phyloP scores from a whole-genome alignment of 1,140 invertebrate species.

The Cepaea nemoralis region DNA sequence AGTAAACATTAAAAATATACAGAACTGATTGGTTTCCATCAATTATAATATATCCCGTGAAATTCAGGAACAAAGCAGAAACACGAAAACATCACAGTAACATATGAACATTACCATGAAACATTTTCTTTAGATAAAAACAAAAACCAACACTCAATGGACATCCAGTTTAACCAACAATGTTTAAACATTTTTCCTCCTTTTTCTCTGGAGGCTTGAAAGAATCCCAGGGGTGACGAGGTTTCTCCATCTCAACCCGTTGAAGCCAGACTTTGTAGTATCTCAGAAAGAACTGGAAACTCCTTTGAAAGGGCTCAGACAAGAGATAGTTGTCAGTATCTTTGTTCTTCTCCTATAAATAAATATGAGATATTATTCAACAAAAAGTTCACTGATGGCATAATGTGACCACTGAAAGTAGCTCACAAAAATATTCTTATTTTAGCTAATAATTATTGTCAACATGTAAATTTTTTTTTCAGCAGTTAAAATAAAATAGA shows the following conservation, averaged over 20 bases:
- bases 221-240: constrained; percentile 44
- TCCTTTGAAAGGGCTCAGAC: constrained; percentile 33
- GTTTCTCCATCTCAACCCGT: constrained; percentile 34
- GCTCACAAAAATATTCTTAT: constrained; percentile 4
- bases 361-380: constrained; percentile 21
- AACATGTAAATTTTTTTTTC: no score
- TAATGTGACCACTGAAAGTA: no score
- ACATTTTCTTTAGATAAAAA: no score
- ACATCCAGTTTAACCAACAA: background rate
- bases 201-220: constrained; percentile 15
- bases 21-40: no score
- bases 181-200: background rate
- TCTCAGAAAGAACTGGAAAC: constrained; percentile 46
- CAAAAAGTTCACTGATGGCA: no score
- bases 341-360: constrained; percentile 45
- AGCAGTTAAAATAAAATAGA: no score
- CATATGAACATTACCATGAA: no score
- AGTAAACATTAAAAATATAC: no score
- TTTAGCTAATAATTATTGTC: background rate
- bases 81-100: no score
- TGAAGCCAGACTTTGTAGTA: constrained; percentile 52
- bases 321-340: constrained; percentile 27
- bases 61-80: no score
- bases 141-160: no score
- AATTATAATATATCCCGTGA: no score